These are phyloP conservation scores for Melolontha melolontha DNA, from an alignment of 2,888 invertebrate species.

Conservation along the genomic window DNA sequence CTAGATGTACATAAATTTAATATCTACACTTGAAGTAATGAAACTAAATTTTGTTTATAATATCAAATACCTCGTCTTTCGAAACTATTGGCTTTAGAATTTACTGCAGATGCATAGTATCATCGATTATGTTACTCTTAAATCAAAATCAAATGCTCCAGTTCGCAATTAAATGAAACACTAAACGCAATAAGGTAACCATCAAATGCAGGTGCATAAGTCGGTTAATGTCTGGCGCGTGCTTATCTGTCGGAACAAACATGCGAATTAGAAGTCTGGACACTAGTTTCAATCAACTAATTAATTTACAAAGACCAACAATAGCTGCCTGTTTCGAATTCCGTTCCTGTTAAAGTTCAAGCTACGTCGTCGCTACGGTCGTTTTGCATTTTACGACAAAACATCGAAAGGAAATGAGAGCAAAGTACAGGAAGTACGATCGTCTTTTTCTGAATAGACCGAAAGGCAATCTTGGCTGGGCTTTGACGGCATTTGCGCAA, in stretches of 20 bases:
- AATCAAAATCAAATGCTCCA: too few species aligned
- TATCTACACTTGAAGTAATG: too few species aligned
- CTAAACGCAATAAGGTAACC: background rate
- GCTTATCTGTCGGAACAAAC: background rate
- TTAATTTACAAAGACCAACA: slow-evolving; percentile 16
- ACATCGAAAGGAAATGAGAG: background rate
- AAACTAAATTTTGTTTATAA: too few species aligned
- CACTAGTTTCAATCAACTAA: slow-evolving; percentile 19
- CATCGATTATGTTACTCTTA: too few species aligned
- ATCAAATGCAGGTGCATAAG: background rate
- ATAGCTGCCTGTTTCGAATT: slow-evolving; percentile 5
- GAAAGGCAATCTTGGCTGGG: background rate
- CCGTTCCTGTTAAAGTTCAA: background rate
- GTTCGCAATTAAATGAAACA: background rate
- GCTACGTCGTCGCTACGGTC: background rate
- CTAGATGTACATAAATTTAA: too few species aligned
- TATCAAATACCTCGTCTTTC: too few species aligned
- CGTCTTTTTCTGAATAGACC: background rate
- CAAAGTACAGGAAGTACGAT: background rate
- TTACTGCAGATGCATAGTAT: too few species aligned
- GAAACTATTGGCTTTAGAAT: too few species aligned
- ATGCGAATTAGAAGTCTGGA: slow-evolving; percentile 7
- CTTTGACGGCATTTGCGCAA: background rate
- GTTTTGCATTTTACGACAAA: slow-evolving; percentile 10
- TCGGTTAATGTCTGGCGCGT: background rate